Evolutionary conservation across 2,888 invertebrate genomes (phyloP).

Genomic region (Dryobota labecula): DNA sequence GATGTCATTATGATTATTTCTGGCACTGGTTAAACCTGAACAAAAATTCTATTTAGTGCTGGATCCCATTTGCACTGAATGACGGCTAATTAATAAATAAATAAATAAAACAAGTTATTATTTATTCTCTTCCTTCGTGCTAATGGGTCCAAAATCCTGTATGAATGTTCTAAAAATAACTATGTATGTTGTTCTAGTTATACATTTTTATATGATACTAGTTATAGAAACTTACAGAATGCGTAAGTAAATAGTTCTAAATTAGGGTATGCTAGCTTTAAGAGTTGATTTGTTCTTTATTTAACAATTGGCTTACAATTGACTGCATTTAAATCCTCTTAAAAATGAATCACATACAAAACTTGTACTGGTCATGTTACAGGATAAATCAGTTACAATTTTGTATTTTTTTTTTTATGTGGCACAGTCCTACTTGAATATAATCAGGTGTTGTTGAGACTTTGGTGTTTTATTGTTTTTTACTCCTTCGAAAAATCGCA

Average conservation of each 20-base stretch:
- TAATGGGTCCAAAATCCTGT: slow-evolving; percentile 65
- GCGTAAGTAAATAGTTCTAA: slow-evolving; percentile 59
- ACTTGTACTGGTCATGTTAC: slow-evolving; percentile 44
- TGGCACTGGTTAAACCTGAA: slow-evolving; percentile 56
- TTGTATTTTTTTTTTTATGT: slow-evolving; percentile 73
- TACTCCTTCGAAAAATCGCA: neutral
- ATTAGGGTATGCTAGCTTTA: slow-evolving; percentile 64
- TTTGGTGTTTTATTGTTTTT: slow-evolving; percentile 67
- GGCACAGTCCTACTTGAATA: slow-evolving; percentile 75
- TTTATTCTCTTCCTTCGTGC: slow-evolving; percentile 62
- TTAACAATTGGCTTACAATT: slow-evolving; percentile 63
- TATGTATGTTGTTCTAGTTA: slow-evolving; percentile 69
- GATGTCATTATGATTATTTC: slow-evolving; percentile 36
- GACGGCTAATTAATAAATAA: slow-evolving; percentile 32
- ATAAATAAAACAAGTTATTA: slow-evolving; percentile 37
- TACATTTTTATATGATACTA: slow-evolving; percentile 72
- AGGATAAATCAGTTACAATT: slow-evolving; percentile 55
- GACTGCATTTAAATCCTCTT: slow-evolving; percentile 68
- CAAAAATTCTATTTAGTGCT: slow-evolving; percentile 55
- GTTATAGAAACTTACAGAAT: slow-evolving; percentile 60
- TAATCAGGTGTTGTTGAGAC: slow-evolving; percentile 81
- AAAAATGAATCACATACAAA: slow-evolving; percentile 47
- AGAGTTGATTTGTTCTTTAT: slow-evolving; percentile 66
- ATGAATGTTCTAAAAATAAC: slow-evolving; percentile 63
- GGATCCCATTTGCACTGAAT: slow-evolving; percentile 70